These are phyloP conservation scores for Carollia perspicillata DNA, from an alignment of 2,113 vertebrate species.

Conservation along the genomic window DNA sequence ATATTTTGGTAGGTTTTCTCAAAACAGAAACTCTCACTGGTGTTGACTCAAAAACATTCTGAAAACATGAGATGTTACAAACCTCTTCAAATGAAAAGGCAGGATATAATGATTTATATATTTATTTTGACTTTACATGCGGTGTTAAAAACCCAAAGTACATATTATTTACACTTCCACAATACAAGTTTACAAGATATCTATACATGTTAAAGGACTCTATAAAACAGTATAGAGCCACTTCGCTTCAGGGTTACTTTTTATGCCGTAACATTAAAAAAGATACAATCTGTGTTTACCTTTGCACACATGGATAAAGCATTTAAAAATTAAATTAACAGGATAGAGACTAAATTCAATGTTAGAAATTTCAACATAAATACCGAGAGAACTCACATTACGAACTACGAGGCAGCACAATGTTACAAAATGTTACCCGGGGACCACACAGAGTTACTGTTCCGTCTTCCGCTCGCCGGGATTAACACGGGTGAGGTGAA, in stretches of 20 bases:
- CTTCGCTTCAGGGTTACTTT: conserved; percentile 90
- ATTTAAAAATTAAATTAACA: conserved; percentile 91
- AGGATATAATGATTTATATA: conserved; percentile 85
- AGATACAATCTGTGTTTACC: conserved; percentile 92
- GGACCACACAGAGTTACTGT: conserved; percentile 85
- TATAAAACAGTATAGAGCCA: conserved; percentile 91
- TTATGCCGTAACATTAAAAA: conserved; percentile 95
- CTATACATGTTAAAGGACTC: conserved; percentile 98
- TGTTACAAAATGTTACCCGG: conserved; percentile 88
- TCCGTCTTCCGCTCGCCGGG: conserved; percentile 81
- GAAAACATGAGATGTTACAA: neutral
- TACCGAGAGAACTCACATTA: conserved; percentile 91
- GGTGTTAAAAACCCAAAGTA: conserved; percentile 98
- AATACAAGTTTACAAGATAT: conserved; percentile 99
- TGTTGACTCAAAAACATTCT: neutral
- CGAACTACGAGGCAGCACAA: conserved; percentile 97
- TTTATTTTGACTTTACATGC: conserved; percentile 99
- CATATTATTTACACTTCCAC: conserved; percentile 99
- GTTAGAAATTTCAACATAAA: conserved; percentile 91
- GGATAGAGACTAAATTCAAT: conserved; percentile 91
- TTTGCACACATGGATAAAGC: conserved; percentile 92
- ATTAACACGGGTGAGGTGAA: conserved; percentile 86
- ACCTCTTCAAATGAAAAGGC: conserved; percentile 48
- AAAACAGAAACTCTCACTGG: neutral
- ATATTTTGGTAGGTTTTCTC: neutral